Conservation (phyloP, 2,888 invertebrate species). For the Amphipoea oculea region DNA sequence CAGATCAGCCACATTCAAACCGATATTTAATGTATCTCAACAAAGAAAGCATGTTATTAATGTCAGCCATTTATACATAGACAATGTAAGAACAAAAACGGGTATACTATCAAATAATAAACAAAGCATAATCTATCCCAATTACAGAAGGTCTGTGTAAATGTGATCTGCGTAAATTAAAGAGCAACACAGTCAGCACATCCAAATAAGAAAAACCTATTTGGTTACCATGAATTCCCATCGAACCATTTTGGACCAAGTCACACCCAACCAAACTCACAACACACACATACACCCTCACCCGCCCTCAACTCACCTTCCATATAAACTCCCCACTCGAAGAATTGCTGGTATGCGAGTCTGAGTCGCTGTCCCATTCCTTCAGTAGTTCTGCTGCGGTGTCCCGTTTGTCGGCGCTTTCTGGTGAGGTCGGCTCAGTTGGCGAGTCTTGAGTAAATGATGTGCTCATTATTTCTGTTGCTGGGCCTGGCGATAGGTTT, state of each 20-base stretch:
- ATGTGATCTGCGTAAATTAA: neutral
- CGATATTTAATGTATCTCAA: neutral
- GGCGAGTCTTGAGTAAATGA: conserved; percentile 89
- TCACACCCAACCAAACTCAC: conserved; percentile 21
- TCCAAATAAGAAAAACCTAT: neutral
- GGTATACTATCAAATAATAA: neutral
- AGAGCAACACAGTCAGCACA: neutral
- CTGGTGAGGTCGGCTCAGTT: conserved; percentile 82
- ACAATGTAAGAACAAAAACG: neutral
- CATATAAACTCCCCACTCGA: conserved; percentile 95
- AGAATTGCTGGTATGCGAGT: conserved; percentile 91
- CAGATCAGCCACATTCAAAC: neutral
- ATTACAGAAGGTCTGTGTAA: neutral
- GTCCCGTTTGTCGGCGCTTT: conserved; percentile 80
- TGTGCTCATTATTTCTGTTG: conserved; percentile 86
- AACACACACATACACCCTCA: neutral
- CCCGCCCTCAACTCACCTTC: conserved; percentile 90
- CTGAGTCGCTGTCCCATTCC: conserved; percentile 94
- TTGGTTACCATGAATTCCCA: neutral
- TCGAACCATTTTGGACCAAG: conserved; percentile 23
- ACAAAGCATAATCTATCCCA: neutral
- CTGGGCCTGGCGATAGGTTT: conserved; percentile 78
- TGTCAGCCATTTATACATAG: neutral
- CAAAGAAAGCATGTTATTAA: neutral
- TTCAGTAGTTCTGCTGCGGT: conserved; percentile 85